These are phyloP conservation scores for Amblyraja radiata DNA, from an alignment of 2,797 vertebrate species.

Conservation along the genomic window DNA sequence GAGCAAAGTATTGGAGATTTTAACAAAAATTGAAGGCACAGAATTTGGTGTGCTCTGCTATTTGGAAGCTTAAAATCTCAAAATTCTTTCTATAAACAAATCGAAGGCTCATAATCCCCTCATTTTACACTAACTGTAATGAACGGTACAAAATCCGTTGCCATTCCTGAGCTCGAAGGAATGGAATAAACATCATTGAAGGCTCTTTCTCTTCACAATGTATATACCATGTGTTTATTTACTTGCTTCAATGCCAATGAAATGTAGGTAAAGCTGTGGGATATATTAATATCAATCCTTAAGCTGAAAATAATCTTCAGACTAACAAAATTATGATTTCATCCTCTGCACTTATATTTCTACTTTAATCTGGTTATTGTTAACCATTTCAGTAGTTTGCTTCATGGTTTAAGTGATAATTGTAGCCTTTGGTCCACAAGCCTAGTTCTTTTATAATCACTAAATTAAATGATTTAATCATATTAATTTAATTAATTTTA, in stretches of 20 bases:
- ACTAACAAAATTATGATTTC: neutral
- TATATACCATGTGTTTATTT: neutral
- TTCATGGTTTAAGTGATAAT: neutral
- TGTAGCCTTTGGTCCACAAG: neutral
- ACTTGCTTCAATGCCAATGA: neutral
- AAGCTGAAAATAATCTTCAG: neutral
- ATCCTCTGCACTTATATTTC: neutral
- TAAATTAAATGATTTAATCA: neutral
- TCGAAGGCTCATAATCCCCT: too few species aligned
- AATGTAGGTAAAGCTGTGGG: neutral
- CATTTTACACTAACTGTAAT: too few species aligned
- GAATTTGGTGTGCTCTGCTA: too few species aligned
- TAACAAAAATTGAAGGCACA: neutral
- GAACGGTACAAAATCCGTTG: neutral
- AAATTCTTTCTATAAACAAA: too few species aligned
- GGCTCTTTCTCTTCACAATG: neutral
- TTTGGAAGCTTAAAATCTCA: too few species aligned
- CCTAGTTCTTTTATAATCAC: neutral
- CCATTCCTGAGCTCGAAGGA: neutral
- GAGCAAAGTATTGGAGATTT: neutral
- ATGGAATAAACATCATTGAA: neutral
- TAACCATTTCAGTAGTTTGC: neutral
- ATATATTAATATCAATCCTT: neutral
- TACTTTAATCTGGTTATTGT: neutral
- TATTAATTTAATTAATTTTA: conserved; percentile 3